Evolutionary conservation across 2,113 vertebrate species (phyloP), one percentile per base, ranked within the genome.

Genomic region (Conger conger): DNA sequence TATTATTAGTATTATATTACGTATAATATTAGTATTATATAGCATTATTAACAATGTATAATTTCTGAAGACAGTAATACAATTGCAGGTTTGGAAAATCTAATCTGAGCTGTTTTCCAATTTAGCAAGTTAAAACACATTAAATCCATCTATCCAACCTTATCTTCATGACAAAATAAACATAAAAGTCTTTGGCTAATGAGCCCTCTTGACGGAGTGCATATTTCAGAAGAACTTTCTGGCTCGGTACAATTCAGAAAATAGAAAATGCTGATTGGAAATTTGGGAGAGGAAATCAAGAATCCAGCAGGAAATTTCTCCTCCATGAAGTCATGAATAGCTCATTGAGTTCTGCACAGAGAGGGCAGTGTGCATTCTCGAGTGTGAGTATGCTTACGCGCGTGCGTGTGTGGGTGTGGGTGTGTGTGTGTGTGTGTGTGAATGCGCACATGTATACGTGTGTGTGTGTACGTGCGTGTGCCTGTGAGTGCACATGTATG

Each of bases 291-390:
- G 40, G 37, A 73, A 84, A 81, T 79, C 80, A 76, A 85, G 85
- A 80, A 80, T 83, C 78, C 50, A 79, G 79, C 81, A 84, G 86
- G 83, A 88, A 88, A 86, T 89, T 88, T 85, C 88, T 87, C 84
- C 76, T 11, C 81, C 57, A 42, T 86, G 86, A 88, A 87, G 87
- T 88, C 88, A 88, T 86, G 86, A 91, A 89, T 89, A 88, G 87
- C 84, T 89, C 80, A 82, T 85, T 89, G 89, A 89, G 82, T 76
- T 53, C 35, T 45, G 42, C n/a, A 86, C 80, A 82, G 40, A 82
- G 76, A 68, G 40, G 80, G 50, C 40, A 4, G 68, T 83, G 78
- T 45, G 45, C 30, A 68, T 60, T 23, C 3, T 35, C 68, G 13
- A 33, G 68, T 73, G 68, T 13, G 13, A 33, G 68, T 33, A 27